These are phyloP conservation scores for Macaca mulatta DNA, from an alignment of 2,113 vertebrate genomes.

Conservation along the genomic window DNA sequence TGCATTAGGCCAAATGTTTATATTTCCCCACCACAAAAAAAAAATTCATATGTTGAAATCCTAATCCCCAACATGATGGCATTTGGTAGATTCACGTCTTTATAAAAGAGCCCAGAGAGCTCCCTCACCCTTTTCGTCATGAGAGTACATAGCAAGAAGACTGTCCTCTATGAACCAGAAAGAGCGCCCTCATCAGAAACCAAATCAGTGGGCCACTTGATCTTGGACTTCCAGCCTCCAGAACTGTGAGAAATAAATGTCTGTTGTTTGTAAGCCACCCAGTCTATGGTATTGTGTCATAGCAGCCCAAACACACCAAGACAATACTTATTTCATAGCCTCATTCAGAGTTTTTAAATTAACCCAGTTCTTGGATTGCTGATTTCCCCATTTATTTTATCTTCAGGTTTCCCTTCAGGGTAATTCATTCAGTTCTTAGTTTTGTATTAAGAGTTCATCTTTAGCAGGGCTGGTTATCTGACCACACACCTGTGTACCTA, in stretches of 20 bases:
- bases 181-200: neutral
- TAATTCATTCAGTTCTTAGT: neutral
- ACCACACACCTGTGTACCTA: neutral
- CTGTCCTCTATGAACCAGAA: neutral
- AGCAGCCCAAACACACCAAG: neutral
- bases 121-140: neutral
- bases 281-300: neutral
- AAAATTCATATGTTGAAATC: neutral
- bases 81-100: neutral
- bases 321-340: neutral
- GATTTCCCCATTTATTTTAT: neutral
- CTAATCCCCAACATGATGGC: neutral
- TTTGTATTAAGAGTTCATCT: neutral
- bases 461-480: neutral
- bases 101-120: neutral
- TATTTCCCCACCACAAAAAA: neutral
- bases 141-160: neutral
- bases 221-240: neutral
- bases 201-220: neutral
- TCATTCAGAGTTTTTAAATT: neutral
- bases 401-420: neutral
- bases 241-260: neutral
- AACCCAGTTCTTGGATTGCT: neutral
- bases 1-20: neutral
- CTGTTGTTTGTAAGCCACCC: neutral